Conservation (phyloP, 2,888 invertebrate genomes). For the Tetrapedia diversipes region DNA sequence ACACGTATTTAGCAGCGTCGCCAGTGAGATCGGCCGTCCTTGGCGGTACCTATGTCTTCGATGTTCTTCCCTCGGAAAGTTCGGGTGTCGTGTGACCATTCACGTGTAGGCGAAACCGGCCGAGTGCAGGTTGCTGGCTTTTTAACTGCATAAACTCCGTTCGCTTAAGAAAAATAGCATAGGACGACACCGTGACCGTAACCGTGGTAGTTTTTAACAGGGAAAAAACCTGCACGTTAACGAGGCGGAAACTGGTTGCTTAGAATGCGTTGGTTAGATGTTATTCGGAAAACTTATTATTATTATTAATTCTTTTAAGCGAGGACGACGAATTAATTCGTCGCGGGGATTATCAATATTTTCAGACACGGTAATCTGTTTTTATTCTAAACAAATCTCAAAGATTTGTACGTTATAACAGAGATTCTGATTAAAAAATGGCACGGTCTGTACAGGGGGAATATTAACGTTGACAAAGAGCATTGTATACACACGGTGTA, state of each 20-base stretch:
- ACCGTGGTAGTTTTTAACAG: background rate
- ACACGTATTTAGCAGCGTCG: conserved; percentile 65
- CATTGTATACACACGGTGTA: background rate
- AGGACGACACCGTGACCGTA: conserved; percentile 11
- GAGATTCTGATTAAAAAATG: too few relatives aligned
- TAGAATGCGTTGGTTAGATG: background rate
- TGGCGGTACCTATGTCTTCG: conserved; percentile 47
- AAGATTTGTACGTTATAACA: too few relatives aligned
- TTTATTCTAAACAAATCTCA: too few relatives aligned
- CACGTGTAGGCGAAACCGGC: conserved; percentile 48
- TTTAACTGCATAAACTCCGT: conserved; percentile 40
- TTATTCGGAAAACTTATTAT: background rate
- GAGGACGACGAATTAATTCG: too few relatives aligned
- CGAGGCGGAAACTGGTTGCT: background rate
- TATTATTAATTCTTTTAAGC: too few relatives aligned
- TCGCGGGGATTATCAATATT: too few relatives aligned
- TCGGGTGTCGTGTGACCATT: conserved; percentile 50
- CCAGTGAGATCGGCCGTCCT: conserved; percentile 60
- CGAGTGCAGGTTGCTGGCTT: conserved; percentile 39
- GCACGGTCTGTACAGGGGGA: too few relatives aligned
- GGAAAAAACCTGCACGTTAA: conserved; percentile 3
- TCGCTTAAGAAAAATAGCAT: conserved; percentile 37
- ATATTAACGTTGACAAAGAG: background rate
- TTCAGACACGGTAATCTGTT: too few relatives aligned
- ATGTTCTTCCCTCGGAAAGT: conserved; percentile 48